Percentiles rank a stretch among this genome's conserved stretches.
phyloP scores from a whole-genome alignment of 2,113 vertebrate genomes.

The Puntigrus tetrazona region DNA sequence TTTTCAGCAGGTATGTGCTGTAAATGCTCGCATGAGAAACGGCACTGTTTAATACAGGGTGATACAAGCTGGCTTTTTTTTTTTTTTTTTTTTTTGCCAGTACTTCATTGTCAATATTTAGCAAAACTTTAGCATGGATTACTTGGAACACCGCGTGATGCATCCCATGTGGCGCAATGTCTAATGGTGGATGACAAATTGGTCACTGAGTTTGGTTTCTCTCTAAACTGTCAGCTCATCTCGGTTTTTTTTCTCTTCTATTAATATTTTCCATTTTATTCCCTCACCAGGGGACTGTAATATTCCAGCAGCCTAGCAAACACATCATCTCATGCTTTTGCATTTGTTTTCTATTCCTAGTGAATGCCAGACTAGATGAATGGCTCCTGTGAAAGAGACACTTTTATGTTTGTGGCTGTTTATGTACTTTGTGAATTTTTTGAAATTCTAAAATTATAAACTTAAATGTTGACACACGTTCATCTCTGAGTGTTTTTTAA shows the following conservation, averaged over 20 bases:
- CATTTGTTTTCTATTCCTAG: background rate
- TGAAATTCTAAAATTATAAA: background rate
- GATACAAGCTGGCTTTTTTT: background rate
- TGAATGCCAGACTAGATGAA: background rate
- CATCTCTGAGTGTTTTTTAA: background rate
- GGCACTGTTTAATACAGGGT: background rate
- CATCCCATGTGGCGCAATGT: slow-evolving; percentile 53
- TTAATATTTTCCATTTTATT: slow-evolving; percentile 43
- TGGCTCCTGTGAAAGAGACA: background rate
- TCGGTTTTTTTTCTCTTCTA: background rate
- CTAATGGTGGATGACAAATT: slow-evolving; percentile 56
- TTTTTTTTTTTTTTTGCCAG: background rate
- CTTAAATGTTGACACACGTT: background rate
- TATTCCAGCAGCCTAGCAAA: background rate
- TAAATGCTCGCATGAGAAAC: background rate
- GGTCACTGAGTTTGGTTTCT: slow-evolving; percentile 36
- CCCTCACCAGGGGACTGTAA: slow-evolving; percentile 12
- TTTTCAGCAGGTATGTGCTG: background rate
- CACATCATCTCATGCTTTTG: slow-evolving; percentile 8
- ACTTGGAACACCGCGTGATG: slow-evolving; percentile 53
- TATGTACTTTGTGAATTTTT: background rate
- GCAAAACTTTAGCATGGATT: slow-evolving; percentile 10
- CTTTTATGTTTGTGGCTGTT: background rate
- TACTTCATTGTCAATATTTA: background rate
- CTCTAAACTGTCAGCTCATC: background rate